These are phyloP conservation scores for Lasioglossum malachurum DNA, from an alignment of 2,888 invertebrate species.

Conservation along the genomic window DNA sequence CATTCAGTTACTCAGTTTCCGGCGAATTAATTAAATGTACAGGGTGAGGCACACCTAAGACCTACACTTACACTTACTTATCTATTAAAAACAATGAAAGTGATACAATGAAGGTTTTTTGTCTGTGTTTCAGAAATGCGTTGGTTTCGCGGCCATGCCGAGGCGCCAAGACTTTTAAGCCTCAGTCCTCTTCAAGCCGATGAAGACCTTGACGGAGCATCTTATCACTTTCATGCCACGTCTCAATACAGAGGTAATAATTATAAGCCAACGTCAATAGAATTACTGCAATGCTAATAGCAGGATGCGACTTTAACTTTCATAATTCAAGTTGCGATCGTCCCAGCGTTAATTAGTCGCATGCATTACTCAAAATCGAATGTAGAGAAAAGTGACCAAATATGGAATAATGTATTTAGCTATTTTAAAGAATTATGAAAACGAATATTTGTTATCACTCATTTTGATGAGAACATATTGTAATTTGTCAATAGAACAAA, in stretches of 20 bases:
- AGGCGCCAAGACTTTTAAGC: constrained; percentile 90
- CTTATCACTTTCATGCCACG: constrained; percentile 79
- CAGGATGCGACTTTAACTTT: constrained; percentile 54
- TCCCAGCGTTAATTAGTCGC: constrained; percentile 32
- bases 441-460: no score
- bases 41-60: no score
- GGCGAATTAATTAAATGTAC: no score
- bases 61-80: no score
- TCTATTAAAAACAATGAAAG: not conserved
- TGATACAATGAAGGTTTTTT: not conserved
- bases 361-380: not conserved
- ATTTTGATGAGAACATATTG: no score
- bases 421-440: no score
- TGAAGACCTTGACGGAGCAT: constrained; percentile 81
- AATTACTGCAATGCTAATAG: constrained; percentile 39
- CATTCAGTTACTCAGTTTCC: no score
- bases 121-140: constrained; percentile 86
- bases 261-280: constrained; percentile 51
- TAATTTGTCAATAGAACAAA: no score
- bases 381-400: not conserved
- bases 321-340: constrained; percentile 50
- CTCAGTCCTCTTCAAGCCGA: constrained; percentile 87
- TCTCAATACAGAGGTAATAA: constrained; percentile 85
- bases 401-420: not conserved
- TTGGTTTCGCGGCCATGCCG: constrained; percentile 89